Evolutionary conservation across 2,888 invertebrate genomes (phyloP), one percentile per base, ranked within the genome.

Genomic region (Heliconius hortense): DNA sequence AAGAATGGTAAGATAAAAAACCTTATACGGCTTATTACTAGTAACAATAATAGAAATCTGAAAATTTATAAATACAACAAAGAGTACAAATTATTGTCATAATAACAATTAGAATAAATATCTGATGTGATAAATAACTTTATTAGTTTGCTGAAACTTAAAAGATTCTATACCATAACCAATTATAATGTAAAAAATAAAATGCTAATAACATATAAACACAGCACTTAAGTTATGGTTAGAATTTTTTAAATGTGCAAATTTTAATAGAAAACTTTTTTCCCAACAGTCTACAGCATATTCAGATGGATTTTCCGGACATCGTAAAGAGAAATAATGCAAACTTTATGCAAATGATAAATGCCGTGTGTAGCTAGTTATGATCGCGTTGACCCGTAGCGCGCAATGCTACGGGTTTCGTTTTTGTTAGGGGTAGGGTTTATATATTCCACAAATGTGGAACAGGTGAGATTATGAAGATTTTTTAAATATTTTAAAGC

Each of bases 1-100:
- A 99, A 92, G 99, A 99, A 96, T 99, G 99, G 99, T 99, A 95
- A 95, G 64, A 66, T 26, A 60, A 13, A 48, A 68, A 62, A 24
- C 59, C 5, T 31, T 26, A 24, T 26, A 43, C 5, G 21, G 18
- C 39, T 43, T 43, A 18, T 39, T 60, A 43, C 60, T 28, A 59
- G 39, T 60, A 69, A 35, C 35, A 31, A 35, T n/a, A 53, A 56
- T 35, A 31, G 21, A 56, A 56, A 53, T 31, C n/a, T 24, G 21
- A 56, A 18, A 71, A 71, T 60, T 43, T 21, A 59, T 62, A 71
- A 71, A 59, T 71, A n/a, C 10, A 43, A 26, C 26, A 43, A 71
- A 56, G 2, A 31, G 43, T 39, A 62, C 4, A 62, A 21, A 71
- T 39, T 43, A 60, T 39, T 71, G 5, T 18, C 24, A 26, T 18